Conservation (phyloP, 1,140 invertebrate genomes). For the Saxidomus purpurata region DNA sequence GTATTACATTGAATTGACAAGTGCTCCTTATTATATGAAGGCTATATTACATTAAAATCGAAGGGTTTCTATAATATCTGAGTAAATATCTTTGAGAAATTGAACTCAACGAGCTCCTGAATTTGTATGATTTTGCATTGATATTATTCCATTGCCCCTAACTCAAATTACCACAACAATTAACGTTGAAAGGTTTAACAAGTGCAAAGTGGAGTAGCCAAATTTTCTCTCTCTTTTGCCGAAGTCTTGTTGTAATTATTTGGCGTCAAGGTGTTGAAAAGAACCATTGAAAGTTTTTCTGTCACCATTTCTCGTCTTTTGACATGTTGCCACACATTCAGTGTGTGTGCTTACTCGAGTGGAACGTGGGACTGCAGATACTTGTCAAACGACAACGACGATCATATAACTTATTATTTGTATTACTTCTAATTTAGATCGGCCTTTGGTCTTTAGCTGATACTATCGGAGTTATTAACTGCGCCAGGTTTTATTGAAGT, state of each 20-base stretch:
- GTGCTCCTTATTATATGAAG: neutral
- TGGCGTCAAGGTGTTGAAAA: slow-evolving; percentile 55
- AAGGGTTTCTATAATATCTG: neutral
- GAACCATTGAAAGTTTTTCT: slow-evolving; percentile 58
- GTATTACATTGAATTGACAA: neutral
- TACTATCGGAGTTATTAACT: slow-evolving; percentile 51
- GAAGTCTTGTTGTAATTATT: slow-evolving; percentile 38
- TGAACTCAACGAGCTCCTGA: neutral
- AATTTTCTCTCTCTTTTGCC: slow-evolving; percentile 29
- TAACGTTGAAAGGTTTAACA: neutral
- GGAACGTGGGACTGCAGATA: slow-evolving; percentile 7
- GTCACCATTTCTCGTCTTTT: neutral
- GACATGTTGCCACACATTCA: slow-evolving; percentile 47
- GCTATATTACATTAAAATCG: no score
- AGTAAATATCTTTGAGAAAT: neutral
- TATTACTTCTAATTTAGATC: slow-evolving; percentile 60
- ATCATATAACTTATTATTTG: slow-evolving; percentile 64
- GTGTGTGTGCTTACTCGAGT: slow-evolving; percentile 53
- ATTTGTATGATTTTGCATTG: slow-evolving; percentile 32
- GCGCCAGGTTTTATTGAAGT: slow-evolving; percentile 34
- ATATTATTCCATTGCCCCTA: slow-evolving; percentile 15
- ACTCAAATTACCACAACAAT: slow-evolving; percentile 33
- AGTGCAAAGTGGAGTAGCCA: slow-evolving; percentile 3
- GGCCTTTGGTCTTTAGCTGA: slow-evolving; percentile 54
- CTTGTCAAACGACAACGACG: neutral